Evolutionary conservation across 2,888 invertebrate species (phyloP), one percentile per base, ranked within the genome.

Genomic region (Archaeoteleia sp.): DNA sequence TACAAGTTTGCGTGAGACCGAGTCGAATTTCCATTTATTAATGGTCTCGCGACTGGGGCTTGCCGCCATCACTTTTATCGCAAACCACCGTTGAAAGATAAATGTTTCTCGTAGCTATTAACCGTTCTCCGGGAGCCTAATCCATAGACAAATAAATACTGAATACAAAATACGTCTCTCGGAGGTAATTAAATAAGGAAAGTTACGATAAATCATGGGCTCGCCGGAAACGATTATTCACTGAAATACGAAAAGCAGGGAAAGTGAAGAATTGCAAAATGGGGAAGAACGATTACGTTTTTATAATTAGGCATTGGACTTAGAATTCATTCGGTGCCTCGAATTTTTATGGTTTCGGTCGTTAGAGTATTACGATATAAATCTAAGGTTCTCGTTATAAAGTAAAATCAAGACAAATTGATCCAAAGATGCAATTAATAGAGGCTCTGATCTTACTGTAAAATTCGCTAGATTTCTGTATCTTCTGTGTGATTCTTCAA

Each of bases 21-120:
- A 53, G 17, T 45, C 48, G 54, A 60, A 73, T 69, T 74, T 68
- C 71, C 67, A 74, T 73, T 72, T 73, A 71, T 73, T 70, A 62
- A 69, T 66, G 55, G 61, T 37, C 49, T 30, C 30, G 49, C 37
- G 37, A 43, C 12, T 45, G 40, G 45, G 39, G 35, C 25, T 10
- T 17, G 34, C 30, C 14, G 39, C 20, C 25, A 57, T 45, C 45
- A 30, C 46, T 46, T 46, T 65, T 54, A 54, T 49, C 58, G 30
- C 43, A 32, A 48, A 14, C 12, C 30, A 17, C n/a, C 46, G 35
- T 53, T 35, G 53, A 51, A 37, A 66, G 65, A 66, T 66, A 58
- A 66, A 54, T 66, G 65, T 48, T 66, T 45, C 58, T 70, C 54
- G 62, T 62, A 68, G 30, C 71, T 67, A 76, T 76, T 71, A 72